Base-by-base conservation (phyloP, 2,113 vertebrate species). In the Typhlomys cinereus region DNA sequence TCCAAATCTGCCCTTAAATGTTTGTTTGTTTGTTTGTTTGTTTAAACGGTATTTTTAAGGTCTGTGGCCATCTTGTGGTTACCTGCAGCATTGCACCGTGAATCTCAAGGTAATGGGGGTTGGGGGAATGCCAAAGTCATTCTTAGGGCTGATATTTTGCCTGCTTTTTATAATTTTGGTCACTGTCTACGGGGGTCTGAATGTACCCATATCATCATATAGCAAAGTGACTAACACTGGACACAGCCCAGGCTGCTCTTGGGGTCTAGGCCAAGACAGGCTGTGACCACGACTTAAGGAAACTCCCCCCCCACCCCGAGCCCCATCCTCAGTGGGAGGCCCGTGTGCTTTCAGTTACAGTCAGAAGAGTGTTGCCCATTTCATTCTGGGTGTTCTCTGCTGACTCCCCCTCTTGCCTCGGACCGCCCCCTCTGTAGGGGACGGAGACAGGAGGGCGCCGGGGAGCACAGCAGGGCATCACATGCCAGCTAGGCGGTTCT, bases 61-160 rank as follows among this genome's bases (percentile, higher is more conserved):
- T 91, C 44, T 94, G 36, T 87, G 20, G 88, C 96, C 96, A 96
- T 76, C 96, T 93, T 81, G 95, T 92, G 96, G 93, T 87, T 39
- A 17, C 73, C 91, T 44, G 5, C 15, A 73, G 67, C 88, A 95
- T 48, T 89, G 84, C 87, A 57, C 44, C 78, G 54, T 91, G 91
- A 88, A 73, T 27, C 73, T 25, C 11, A n/a, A 71, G 18, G 57
- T 5, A 13, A 8, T 14, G 29, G 48, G 29, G 21, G 25, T 71
- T 21, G 27, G 69, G 36, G 20, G 78, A 85, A 85, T 82, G 44
- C 44, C 50, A 75, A 76, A 27, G 25, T 5, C 23, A 79, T 25
- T 85, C 9, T 70, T 78, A 88, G 13, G 6, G 54, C 69, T 61
- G 11, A n/a, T 57, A 59, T 46, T 94, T 88, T 54, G 14, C 44